Base-by-base conservation (phyloP, 53 echinoderm and acorn worm genomes). In the Crossaster papposus region DNA sequence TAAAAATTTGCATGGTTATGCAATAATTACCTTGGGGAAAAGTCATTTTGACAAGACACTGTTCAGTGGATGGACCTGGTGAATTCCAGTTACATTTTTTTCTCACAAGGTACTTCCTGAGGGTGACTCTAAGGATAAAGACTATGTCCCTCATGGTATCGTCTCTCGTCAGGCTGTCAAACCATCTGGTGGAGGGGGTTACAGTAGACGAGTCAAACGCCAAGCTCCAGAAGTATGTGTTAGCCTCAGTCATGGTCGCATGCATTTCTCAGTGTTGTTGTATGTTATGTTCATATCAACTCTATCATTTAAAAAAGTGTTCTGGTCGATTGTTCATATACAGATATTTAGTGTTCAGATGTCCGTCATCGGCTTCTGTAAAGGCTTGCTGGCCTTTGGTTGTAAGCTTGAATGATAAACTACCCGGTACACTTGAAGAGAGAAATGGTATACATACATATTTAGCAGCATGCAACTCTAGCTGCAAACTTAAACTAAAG, bases 91-190 rank as follows among this genome's bases (percentile, higher is more conserved):
- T 14, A 20, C 4, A 64, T 12, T 51, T 72, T 78, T 62, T 78
- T 65, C 64, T 64, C 11, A 10, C 28, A n/a, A 97, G 93, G 90
- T 91, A 54, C 79, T 95, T 65, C 92, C 92, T 38, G 98, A 98
- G 79, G 99, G 96, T 63, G 96, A 96, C 76, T 93, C 86, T 17
- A 93, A 93, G 82, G 96, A 93, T 75, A 99, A 96, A 80, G 99
- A 99, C 88, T 99, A 99, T 90, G 99, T 94, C 1, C 94, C 96
- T 17, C 99, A 99, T 73, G 96, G 96, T 54, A 99, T 96, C 71
- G 90, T 92, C 58, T 94, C 95, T 63, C 92, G 96, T 13, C 96
- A 96, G 73, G 96, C 99, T 44, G 93, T 99, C 88, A 94, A 92
- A 54, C 94, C 94, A 71, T 50, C 86, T 30, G 83, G 58, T 53